Evolutionary conservation across 2,888 invertebrate species (phyloP).

Genomic region (Diplolepis rosae): DNA sequence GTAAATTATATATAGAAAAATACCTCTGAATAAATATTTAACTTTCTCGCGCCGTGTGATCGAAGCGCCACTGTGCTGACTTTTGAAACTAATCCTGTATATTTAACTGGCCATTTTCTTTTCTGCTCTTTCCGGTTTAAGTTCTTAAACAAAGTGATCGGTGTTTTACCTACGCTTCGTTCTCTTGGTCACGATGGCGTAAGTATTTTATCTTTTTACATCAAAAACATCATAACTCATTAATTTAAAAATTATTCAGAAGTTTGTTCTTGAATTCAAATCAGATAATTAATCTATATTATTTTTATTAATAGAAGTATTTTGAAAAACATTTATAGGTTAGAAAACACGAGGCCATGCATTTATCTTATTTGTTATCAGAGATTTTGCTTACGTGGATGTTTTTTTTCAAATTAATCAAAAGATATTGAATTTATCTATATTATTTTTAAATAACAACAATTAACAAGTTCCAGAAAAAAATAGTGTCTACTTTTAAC

Average conservation of each 20-base stretch:
- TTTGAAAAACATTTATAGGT: not conserved
- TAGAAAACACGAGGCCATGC: not conserved
- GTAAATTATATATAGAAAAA: too few species aligned
- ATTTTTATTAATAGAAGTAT: conserved; percentile 11
- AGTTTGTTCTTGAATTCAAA: not conserved
- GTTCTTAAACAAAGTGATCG: not conserved
- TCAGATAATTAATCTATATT: conserved; percentile 1
- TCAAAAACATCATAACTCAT: conserved; percentile 36
- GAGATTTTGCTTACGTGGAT: not conserved
- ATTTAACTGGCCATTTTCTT: not conserved
- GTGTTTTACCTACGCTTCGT: not conserved
- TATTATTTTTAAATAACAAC: too few species aligned
- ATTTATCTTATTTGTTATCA: not conserved
- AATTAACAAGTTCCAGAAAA: too few species aligned
- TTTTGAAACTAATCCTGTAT: not conserved
- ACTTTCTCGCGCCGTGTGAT: not conserved
- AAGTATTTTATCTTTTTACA: conserved; percentile 43
- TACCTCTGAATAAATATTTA: too few species aligned
- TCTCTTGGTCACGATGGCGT: conserved; percentile 31
- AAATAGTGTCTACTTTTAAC: too few species aligned
- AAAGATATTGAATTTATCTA: too few species aligned
- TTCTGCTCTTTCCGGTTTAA: conserved; percentile 11
- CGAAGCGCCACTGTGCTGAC: not conserved
- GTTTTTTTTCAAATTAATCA: not conserved
- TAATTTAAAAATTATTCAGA: not conserved